phyloP scores from a whole-genome alignment of 2,888 invertebrate genomes.

The Eristalis tenax region DNA sequence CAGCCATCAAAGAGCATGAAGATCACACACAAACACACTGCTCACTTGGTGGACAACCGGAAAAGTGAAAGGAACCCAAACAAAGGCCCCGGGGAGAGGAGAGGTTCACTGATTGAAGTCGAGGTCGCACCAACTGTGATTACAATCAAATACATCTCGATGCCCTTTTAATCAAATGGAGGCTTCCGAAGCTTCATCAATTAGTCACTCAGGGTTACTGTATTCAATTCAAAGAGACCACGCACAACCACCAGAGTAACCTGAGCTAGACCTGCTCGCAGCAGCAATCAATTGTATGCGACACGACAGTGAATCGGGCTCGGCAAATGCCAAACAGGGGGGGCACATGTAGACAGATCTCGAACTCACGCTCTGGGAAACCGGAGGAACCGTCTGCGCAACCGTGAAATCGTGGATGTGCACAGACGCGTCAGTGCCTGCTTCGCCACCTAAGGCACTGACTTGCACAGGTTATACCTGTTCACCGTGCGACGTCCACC shows the following conservation, averaged over 20 bases:
- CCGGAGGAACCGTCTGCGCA: constrained; percentile 10
- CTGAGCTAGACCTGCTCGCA: background rate
- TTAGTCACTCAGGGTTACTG: constrained; percentile 48
- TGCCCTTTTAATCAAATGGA: background rate
- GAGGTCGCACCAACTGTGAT: background rate
- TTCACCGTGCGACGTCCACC: constrained; percentile 36
- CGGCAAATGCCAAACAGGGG: constrained; percentile 23
- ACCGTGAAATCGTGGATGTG: background rate
- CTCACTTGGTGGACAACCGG: background rate
- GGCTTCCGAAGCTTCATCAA: constrained; percentile 6
- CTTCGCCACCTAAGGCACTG: constrained; percentile 19
- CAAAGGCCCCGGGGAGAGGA: background rate
- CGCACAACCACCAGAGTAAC: background rate
- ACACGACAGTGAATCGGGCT: constrained; percentile 6
- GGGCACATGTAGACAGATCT: background rate
- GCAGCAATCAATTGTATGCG: constrained; percentile 39
- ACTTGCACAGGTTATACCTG: constrained; percentile 42
- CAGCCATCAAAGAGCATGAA: background rate
- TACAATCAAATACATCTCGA: background rate
- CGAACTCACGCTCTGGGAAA: constrained; percentile 35
- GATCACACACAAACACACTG: background rate
- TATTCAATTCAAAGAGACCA: constrained; percentile 43
- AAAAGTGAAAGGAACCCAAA: background rate
- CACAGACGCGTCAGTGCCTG: background rate
- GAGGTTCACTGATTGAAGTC: background rate